Evolutionary conservation across 2,888 invertebrate species (phyloP).

Genomic region (Cataglyphis altisquamis): DNA sequence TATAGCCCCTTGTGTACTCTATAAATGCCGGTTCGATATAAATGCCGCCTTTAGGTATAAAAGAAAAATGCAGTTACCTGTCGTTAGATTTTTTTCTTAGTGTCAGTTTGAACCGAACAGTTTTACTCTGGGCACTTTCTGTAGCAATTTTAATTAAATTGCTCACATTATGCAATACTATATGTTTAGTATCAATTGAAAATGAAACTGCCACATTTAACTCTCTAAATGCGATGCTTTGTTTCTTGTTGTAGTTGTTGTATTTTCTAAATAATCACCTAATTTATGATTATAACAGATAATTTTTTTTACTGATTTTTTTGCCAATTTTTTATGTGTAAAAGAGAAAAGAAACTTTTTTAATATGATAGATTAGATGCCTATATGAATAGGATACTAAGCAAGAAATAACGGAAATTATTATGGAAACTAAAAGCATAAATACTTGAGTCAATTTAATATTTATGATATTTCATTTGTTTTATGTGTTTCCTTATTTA

Average conservation of each 20-base stretch:
- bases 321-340: background rate
- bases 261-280: background rate
- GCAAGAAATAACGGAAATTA: constrained; percentile 19
- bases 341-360: background rate
- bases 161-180: background rate
- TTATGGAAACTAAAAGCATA: constrained; percentile 14
- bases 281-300: constrained; percentile 8
- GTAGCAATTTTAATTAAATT: constrained; percentile 8
- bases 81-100: background rate
- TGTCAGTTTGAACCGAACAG: background rate
- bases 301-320: constrained; percentile 1
- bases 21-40: no score
- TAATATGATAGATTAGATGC: constrained; percentile 11
- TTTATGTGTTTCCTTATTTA: constrained; percentile 10
- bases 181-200: constrained; percentile 6
- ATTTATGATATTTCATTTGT: constrained; percentile 16
- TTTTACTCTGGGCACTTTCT: background rate
- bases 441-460: constrained; percentile 22
- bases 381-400: background rate
- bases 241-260: background rate
- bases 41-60: background rate
- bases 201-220: background rate
- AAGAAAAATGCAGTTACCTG: background rate
- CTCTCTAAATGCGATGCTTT: background rate
- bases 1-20: background rate